Conservation (phyloP, 2,113 vertebrate genomes). For the Tetrax tetrax region DNA sequence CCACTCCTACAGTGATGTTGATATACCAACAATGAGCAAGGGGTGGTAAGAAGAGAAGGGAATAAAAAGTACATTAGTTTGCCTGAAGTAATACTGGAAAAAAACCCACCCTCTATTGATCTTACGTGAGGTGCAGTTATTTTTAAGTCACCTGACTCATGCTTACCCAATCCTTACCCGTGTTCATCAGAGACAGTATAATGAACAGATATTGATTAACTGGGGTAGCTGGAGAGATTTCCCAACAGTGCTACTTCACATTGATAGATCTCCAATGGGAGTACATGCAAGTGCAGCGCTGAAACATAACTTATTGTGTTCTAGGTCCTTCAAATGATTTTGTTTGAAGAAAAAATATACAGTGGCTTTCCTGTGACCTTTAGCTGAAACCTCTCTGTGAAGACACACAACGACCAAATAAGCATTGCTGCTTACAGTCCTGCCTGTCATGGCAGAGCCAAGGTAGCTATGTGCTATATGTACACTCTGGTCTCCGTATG, state of each 20-base stretch:
- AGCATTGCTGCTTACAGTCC: background rate
- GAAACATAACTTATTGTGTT: conserved; percentile 83
- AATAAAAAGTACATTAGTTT: conserved; percentile 24
- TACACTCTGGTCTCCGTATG: background rate
- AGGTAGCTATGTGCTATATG: background rate
- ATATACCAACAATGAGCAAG: conserved; percentile 18
- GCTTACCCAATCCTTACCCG: conserved; percentile 78
- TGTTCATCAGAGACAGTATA: conserved; percentile 81
- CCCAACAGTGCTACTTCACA: conserved; percentile 76
- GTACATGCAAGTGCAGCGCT: conserved; percentile 46
- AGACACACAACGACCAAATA: conserved; percentile 45
- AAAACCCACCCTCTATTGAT: conserved; percentile 68
- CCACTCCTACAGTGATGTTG: conserved; percentile 26
- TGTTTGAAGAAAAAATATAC: conserved; percentile 69
- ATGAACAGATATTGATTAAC: conserved; percentile 89
- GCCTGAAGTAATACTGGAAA: conserved; percentile 45
- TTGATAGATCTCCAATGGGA: conserved; percentile 78
- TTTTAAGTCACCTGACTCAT: conserved; percentile 83
- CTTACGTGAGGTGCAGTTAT: conserved; percentile 76
- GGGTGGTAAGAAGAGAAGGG: background rate
- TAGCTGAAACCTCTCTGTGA: conserved; percentile 66
- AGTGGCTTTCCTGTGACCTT: conserved; percentile 77
- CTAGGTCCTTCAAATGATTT: conserved; percentile 82
- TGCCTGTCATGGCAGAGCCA: background rate
- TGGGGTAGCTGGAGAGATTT: conserved; percentile 81